These are phyloP conservation scores for Champsocephalus esox DNA, from an alignment of 2,797 vertebrate species.

Conservation along the genomic window DNA sequence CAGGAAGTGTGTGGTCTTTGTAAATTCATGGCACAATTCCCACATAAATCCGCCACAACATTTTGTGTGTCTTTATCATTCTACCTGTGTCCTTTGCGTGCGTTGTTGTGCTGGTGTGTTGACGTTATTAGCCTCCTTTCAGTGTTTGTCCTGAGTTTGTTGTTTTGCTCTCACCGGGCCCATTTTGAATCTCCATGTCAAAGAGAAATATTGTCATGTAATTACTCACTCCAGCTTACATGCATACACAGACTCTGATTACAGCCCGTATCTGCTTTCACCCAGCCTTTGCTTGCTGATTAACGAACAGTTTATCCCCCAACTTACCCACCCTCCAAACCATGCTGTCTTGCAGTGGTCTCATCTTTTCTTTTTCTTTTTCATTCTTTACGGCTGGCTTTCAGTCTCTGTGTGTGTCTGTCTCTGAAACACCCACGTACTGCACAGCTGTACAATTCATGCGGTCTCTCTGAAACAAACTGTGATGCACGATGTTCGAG, in stretches of 20 bases:
- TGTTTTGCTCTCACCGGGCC: slow-evolving; percentile 23
- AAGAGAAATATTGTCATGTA: slow-evolving; percentile 49
- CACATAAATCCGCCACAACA: slow-evolving; percentile 19
- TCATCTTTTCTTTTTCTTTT: slow-evolving; percentile 7
- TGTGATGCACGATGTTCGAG: background rate
- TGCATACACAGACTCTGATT: slow-evolving; percentile 36
- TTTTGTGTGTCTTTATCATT: slow-evolving; percentile 38
- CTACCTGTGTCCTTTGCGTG: slow-evolving; percentile 26
- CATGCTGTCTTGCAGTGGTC: background rate
- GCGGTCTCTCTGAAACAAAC: background rate
- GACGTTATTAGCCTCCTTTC: slow-evolving; percentile 30
- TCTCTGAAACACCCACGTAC: slow-evolving; percentile 14
- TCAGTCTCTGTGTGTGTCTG: slow-evolving; percentile 4
- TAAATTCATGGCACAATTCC: slow-evolving; percentile 47
- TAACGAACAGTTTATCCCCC: slow-evolving; percentile 29
- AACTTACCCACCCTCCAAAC: background rate
- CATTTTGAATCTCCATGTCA: slow-evolving; percentile 47
- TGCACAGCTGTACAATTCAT: slow-evolving; percentile 1
- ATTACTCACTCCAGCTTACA: slow-evolving; percentile 32
- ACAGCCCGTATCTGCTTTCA: slow-evolving; percentile 19
- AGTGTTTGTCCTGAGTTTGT: slow-evolving; percentile 23
- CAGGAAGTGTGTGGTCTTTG: slow-evolving; percentile 11
- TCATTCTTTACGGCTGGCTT: slow-evolving; percentile 5
- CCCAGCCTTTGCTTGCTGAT: slow-evolving; percentile 26
- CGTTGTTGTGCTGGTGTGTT: slow-evolving; percentile 8